Evolutionary conservation across 2,113 vertebrate species (phyloP), one percentile per base, ranked within the genome.

Genomic region (Furnarius figulus): DNA sequence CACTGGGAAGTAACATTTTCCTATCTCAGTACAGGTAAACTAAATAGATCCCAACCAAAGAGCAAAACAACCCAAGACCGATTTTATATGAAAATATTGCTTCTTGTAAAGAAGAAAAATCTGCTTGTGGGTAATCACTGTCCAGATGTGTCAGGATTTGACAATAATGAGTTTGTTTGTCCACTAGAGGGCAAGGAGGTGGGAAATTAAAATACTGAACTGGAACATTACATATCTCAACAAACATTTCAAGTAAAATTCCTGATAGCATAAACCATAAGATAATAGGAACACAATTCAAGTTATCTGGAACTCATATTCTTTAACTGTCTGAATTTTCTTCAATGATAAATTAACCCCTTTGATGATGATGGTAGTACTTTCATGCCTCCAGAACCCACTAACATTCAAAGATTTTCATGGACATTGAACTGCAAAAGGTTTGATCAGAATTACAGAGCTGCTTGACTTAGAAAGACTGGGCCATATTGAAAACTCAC

Each of bases 101-200:
- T 61, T 66, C 30, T 79, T 35, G 5, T 70, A 67, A 91, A 65
- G 44, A 87, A 65, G 40, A 63, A 66, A 90, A 89, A 37, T 11
- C 15, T 6, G 2, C 4, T 88, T 23, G 74, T 16, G 16, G 20
- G 47, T 52, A 92, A 80, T n/a, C 66, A 49, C 33, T 47, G 35
- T 47, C 42, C 50, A 73, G 39, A 66, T 17, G n/a, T 19, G 42
- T 59, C 0, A 0, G n/a, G 33, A 21, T 65, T 49, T 68, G 47
- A 72, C 31, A 67, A 90, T 67, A 77, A 80, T 31, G 67, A 90
- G n/a, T 30, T 89, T 3, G 1, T 42, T 49, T 89, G 68, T 74
- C 95, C 92, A 93, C 88, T 92, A 96, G 88, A 86, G 93, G 87
- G 88, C 92, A 92, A 83, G 66, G 31, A 89, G 72, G 18, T 72